Base-by-base conservation (phyloP, 2,797 vertebrate genomes). In the Lophotriccus pileatus region DNA sequence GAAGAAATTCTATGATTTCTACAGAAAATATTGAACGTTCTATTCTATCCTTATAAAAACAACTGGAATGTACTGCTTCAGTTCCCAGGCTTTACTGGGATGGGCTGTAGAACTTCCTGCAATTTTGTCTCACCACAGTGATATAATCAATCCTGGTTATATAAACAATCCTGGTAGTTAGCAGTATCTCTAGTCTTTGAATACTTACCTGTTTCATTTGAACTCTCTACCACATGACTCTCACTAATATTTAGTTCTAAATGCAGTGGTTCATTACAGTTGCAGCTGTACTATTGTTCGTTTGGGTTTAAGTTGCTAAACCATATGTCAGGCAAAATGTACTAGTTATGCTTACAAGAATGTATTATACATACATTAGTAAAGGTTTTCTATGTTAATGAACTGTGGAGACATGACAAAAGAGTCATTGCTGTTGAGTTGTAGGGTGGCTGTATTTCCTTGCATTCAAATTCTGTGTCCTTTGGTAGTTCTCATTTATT, bases 341-440 rank as follows among this genome's bases (percentile, higher is more conserved):
- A 87, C 97, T 97, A 95, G 96, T 95, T 97, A 94, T 39, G 24
- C 84, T 95, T 97, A 94, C 91, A 94, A 92, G 83, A 97, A 87
- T 95, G 74, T 88, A 62, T 97, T 97, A 83, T 95, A 89, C 73
- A 53, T 96, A 74, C 63, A 90, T 97, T 97, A 97, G 91, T 82
- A 94, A 91, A 91, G 96, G 84, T 96, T 97, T 97, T 96, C 94
- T 90, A 84, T 96, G 92, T 93, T 97, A 97, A 97, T 97, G 96
- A 97, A 90, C 89, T 97, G 94, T 96, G 89, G 79, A 93, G 84
- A 93, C 91, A n/a, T n/a, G n/a, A n/a, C n/a, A n/a, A 96, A 90
- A 92, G 84, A 92, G 62, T 95, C 78, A 52, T 82, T 89, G 85
- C 87, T 43, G 20, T 92, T 52, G n/a, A 70, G 73, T 92, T n/a